A percentile compares a stretch with the other conserved stretches of the same genome.
phyloP scores from a whole-genome alignment of 2,113 vertebrate genomes.

The Ifrita kowaldi region DNA sequence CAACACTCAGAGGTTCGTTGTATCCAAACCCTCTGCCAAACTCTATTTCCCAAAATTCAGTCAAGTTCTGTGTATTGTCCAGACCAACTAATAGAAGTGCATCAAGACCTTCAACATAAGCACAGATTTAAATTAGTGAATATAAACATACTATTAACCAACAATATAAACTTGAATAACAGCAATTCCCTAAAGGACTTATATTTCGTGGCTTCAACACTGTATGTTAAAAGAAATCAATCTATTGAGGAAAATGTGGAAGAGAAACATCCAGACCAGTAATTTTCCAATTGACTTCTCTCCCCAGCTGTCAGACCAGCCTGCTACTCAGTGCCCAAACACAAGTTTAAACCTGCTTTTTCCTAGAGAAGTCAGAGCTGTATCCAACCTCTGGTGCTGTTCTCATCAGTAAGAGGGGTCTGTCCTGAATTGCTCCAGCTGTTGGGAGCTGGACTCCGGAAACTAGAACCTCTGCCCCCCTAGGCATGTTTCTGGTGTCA shows the following conservation, averaged over 20 bases:
- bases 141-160: neutral
- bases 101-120: conserved; percentile 73
- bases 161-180: neutral
- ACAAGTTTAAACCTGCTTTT: neutral
- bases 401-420: neutral
- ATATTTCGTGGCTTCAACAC: neutral
- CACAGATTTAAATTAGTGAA: neutral
- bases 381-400: neutral
- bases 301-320: neutral
- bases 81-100: conserved; percentile 80
- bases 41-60: conserved; percentile 80
- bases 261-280: neutral
- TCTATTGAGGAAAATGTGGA: neutral
- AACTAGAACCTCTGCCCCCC: neutral
- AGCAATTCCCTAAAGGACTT: neutral
- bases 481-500: neutral
- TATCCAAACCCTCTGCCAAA: conserved; percentile 86
- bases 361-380: neutral
- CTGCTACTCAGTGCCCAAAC: neutral
- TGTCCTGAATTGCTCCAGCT: neutral
- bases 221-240: neutral
- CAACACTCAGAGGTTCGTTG: conserved; percentile 72
- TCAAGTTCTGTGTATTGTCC: conserved; percentile 66
- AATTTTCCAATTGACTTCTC: neutral
- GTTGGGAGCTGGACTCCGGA: neutral